These are phyloP conservation scores for Clarias pachynema DNA, from an alignment of 2,797 vertebrate genomes.

Conservation along the genomic window DNA sequence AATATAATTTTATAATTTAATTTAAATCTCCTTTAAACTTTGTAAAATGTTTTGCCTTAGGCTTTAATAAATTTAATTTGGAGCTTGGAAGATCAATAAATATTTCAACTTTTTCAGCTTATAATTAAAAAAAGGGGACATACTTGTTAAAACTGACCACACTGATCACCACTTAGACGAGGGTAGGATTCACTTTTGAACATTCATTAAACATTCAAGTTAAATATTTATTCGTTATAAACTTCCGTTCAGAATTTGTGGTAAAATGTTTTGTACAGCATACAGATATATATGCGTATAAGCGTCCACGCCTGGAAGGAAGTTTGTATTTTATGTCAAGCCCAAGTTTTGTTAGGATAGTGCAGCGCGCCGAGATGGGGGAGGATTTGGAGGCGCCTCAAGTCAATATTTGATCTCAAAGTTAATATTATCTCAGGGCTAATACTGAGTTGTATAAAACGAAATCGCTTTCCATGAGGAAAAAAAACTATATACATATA, in stretches of 20 bases:
- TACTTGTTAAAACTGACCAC: not conserved
- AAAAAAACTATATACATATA: conserved; percentile 65
- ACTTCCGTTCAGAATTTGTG: not conserved
- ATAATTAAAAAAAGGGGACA: not conserved
- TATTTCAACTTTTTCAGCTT: not conserved
- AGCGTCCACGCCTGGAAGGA: conserved; percentile 67
- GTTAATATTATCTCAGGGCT: conserved; percentile 98
- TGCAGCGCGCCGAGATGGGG: conserved; percentile 85
- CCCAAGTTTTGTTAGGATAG: conserved; percentile 88
- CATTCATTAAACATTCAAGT: not conserved
- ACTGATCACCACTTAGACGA: not conserved
- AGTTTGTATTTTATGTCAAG: conserved; percentile 76
- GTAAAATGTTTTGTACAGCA: conserved; percentile 53
- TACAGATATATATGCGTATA: conserved; percentile 64
- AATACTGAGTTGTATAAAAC: conserved; percentile 97
- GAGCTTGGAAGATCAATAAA: not conserved
- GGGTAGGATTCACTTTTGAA: too few species aligned
- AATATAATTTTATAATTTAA: not conserved
- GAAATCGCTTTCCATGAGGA: conserved; percentile 77
- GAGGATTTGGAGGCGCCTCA: conserved; percentile 97
- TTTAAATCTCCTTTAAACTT: not conserved
- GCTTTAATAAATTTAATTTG: not conserved
- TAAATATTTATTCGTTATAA: not conserved
- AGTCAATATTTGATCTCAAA: conserved; percentile 96
- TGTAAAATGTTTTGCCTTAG: not conserved